Evolutionary conservation across 1,140 invertebrate genomes (phyloP).

Genomic region (Cotesia chilonis): DNA sequence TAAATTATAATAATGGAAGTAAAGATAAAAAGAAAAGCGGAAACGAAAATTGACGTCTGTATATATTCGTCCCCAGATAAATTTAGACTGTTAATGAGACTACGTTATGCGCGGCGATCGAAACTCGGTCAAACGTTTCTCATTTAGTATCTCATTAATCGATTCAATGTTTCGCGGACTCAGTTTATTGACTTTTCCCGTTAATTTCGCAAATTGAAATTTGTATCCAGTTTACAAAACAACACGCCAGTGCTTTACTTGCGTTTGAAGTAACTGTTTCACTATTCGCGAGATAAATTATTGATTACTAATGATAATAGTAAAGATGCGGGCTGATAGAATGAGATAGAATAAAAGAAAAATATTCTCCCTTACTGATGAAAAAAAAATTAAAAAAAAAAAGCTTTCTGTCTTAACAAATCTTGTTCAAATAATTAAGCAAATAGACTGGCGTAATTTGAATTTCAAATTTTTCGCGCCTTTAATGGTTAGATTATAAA

Average conservation of each 20-base stretch:
- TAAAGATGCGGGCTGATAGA: no score
- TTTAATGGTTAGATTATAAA: no score
- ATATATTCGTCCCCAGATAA: background rate
- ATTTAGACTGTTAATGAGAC: conserved; percentile 6
- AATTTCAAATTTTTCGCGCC: no score
- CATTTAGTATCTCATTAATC: conserved; percentile 33
- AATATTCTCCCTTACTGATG: no score
- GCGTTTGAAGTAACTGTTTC: background rate
- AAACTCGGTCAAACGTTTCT: conserved; percentile 25
- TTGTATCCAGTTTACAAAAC: conserved; percentile 26
- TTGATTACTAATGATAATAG: no score
- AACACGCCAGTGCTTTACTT: conserved; percentile 9
- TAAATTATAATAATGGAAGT: background rate
- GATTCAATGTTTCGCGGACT: conserved; percentile 23
- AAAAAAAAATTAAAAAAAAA: no score
- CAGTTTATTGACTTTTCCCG: conserved; percentile 30
- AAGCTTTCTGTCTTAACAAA: no score
- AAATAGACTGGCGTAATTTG: no score
- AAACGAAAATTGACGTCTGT: background rate
- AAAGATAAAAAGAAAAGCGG: background rate
- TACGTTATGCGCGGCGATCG: background rate
- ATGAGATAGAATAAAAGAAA: no score
- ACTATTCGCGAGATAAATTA: background rate
- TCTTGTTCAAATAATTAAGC: no score
- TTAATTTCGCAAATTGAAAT: conserved; percentile 36